These are phyloP conservation scores for Unio delphinus DNA, from an alignment of 2,888 invertebrate genomes.

Conservation along the genomic window DNA sequence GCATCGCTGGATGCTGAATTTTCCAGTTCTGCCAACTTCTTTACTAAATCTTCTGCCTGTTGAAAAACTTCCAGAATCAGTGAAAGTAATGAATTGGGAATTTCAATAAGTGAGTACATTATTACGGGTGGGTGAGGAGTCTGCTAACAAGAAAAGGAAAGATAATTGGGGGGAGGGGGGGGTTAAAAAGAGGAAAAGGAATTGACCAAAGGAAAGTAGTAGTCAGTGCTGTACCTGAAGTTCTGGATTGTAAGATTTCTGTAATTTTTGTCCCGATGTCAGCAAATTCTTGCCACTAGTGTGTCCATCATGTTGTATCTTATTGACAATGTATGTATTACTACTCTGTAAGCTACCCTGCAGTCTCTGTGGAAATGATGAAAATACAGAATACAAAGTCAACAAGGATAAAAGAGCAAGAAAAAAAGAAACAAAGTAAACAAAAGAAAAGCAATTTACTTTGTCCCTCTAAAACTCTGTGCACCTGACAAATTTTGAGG, in stretches of 20 bases:
- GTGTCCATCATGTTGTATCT: background rate
- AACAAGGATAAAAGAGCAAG: conserved; percentile 1
- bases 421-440: background rate
- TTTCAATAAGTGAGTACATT: too few species aligned
- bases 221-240: too few species aligned
- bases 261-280: too few species aligned
- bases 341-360: background rate
- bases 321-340: background rate
- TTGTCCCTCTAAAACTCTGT: background rate
- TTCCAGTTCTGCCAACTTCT: conserved; percentile 83
- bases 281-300: too few species aligned
- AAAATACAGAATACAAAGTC: background rate
- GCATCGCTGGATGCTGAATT: conserved; percentile 97
- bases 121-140: too few species aligned
- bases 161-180: too few species aligned
- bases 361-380: background rate
- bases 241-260: too few species aligned
- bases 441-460: background rate
- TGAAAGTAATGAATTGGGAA: background rate
- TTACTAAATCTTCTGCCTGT: conserved; percentile 91
- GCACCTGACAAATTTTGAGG: background rate
- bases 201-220: too few species aligned
- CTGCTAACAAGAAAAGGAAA: too few species aligned
- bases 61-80: conserved; percentile 11
- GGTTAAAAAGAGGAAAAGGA: too few species aligned